phyloP scores from a whole-genome alignment of 2,113 vertebrate species.

The Anoplopoma fimbria region DNA sequence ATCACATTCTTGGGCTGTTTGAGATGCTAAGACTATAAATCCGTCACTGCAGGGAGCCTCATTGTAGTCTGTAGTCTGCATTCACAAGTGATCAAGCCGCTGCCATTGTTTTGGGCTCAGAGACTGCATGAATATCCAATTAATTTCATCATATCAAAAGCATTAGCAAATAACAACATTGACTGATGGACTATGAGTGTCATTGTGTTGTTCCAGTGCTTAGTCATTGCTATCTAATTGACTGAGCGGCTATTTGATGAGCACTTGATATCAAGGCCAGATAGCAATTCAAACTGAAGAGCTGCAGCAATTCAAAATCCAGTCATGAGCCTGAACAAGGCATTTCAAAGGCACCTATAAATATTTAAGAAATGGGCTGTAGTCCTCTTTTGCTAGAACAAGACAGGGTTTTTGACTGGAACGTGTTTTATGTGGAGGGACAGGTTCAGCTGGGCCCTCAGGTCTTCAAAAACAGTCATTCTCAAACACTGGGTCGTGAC shows the following conservation, averaged over 20 bases:
- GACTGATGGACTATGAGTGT: not conserved
- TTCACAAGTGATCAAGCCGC: not conserved
- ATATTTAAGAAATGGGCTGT: not conserved
- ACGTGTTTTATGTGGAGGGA: not conserved
- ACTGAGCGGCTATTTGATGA: not conserved
- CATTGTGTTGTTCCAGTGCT: not conserved
- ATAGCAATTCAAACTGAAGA: not conserved
- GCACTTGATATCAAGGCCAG: not conserved
- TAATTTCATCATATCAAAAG: not conserved
- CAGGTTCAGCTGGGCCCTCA: not conserved
- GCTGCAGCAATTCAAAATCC: not conserved
- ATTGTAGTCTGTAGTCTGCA: not conserved
- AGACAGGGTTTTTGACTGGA: not conserved
- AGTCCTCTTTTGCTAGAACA: not conserved
- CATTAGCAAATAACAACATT: not conserved
- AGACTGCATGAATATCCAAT: not conserved
- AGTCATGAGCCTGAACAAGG: too few species aligned
- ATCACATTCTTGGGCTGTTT: not conserved
- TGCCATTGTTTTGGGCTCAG: not conserved
- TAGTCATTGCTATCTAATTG: conserved; percentile 6
- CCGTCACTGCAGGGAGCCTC: not conserved
- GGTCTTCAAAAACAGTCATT: too few species aligned
- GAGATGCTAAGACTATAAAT: not conserved
- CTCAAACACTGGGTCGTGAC: too few species aligned
- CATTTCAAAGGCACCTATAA: not conserved